phyloP scores from a whole-genome alignment of 2,888 invertebrate genomes.

The Nowickia ferox region DNA sequence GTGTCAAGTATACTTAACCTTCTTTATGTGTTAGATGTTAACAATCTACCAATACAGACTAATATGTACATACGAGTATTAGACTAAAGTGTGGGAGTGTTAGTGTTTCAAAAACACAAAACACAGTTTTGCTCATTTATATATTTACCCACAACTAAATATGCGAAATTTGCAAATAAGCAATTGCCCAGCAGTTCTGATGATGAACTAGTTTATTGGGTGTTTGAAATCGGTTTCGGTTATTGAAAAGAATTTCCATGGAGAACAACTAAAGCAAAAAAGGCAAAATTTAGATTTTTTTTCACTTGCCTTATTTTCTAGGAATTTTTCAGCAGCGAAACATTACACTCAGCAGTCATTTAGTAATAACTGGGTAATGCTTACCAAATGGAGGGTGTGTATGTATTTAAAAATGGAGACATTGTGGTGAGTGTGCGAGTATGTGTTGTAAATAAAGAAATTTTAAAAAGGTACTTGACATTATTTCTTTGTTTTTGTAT shows the following conservation, averaged over 20 bases:
- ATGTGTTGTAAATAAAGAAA: constrained; percentile 46
- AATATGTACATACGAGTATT: neutral
- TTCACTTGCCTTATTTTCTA: neutral
- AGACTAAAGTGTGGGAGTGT: neutral
- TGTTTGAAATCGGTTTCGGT: neutral
- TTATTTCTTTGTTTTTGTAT: constrained; percentile 28
- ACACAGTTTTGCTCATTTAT: constrained; percentile 36
- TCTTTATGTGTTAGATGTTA: constrained; percentile 66
- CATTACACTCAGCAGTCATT: neutral
- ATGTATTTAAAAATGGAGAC: constrained; percentile 9
- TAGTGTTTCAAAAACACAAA: neutral
- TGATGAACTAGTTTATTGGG: neutral
- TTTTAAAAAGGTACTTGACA: constrained; percentile 72
- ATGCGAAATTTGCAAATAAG: constrained; percentile 1
- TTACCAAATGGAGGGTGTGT: neutral
- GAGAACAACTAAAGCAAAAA: too few species aligned
- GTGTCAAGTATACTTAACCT: constrained; percentile 74
- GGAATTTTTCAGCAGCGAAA: neutral
- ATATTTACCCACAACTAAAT: constrained; percentile 30
- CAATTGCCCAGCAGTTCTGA: constrained; percentile 31
- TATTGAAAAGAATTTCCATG: neutral
- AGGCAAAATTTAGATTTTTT: neutral
- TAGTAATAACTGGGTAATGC: neutral
- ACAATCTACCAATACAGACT: constrained; percentile 42
- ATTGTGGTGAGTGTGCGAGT: neutral